Percentiles rank a stretch among this genome's conserved stretches.
These are phyloP conservation scores for Rhogogaster chlorosoma DNA, from an alignment of 2,888 invertebrate genomes.

Conservation along the genomic window DNA sequence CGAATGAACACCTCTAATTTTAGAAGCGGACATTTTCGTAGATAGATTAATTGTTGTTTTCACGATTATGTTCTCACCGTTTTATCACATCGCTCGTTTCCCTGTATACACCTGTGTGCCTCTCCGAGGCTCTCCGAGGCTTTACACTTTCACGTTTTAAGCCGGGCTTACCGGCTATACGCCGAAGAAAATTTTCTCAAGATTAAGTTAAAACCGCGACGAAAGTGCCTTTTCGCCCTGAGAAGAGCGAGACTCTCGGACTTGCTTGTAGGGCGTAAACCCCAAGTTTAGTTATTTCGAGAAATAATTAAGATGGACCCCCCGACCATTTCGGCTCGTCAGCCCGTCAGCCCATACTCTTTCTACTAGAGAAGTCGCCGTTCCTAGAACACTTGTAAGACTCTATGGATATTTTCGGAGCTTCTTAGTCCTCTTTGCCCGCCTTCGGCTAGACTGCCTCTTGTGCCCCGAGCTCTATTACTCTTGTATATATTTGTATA, in stretches of 20 bases:
- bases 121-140: background rate
- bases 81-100: background rate
- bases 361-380: background rate
- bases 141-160: background rate
- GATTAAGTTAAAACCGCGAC: background rate
- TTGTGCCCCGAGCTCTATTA: slow-evolving; percentile 2
- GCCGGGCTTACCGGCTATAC: background rate
- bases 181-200: background rate
- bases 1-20: slow-evolving; percentile 22
- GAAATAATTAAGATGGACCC: slow-evolving; percentile 48
- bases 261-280: slow-evolving; percentile 4
- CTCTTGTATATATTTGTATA: slow-evolving; percentile 39
- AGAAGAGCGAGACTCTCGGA: background rate
- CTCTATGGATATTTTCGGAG: slow-evolving; percentile 48
- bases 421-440: slow-evolving; percentile 35
- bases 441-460: background rate
- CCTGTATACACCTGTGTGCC: background rate
- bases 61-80: slow-evolving; percentile 18
- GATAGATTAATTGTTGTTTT: slow-evolving; percentile 34
- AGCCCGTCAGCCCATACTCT: background rate
- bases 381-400: slow-evolving; percentile 46
- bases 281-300: slow-evolving; percentile 43
- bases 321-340: slow-evolving; percentile 40
- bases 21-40: slow-evolving; percentile 15
- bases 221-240: background rate